phyloP scores from a whole-genome alignment of 2,888 invertebrate genomes.

The Helicoverpa assulta region DNA sequence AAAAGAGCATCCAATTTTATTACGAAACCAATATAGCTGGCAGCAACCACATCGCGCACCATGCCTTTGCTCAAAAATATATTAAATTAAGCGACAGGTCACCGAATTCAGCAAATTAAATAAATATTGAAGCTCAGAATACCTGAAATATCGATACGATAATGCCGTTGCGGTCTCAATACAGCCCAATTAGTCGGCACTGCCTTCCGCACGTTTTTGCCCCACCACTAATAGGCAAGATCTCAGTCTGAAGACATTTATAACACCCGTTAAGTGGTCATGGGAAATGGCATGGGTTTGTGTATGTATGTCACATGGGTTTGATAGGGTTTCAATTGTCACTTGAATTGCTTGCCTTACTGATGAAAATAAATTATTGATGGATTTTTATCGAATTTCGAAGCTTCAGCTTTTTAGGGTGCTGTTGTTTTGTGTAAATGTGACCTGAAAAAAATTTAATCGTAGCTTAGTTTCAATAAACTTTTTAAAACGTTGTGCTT shows the following conservation, averaged over 20 bases:
- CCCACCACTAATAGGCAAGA: slow-evolving; percentile 85
- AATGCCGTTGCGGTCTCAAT: slow-evolving; percentile 80
- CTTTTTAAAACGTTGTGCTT: too few relatives aligned
- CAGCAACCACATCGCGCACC: background rate
- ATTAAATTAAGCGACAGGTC: slow-evolving; percentile 61
- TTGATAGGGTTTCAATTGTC: slow-evolving; percentile 30
- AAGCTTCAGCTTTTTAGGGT: too few relatives aligned
- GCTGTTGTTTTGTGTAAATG: too few relatives aligned
- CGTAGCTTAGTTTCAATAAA: too few relatives aligned
- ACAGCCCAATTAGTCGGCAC: slow-evolving; percentile 85
- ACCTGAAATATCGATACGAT: slow-evolving; percentile 75
- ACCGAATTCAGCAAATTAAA: slow-evolving; percentile 62
- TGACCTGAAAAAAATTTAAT: too few relatives aligned
- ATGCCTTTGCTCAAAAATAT: slow-evolving; percentile 22
- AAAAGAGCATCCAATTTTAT: slow-evolving; percentile 17
- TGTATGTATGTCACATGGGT: slow-evolving; percentile 1
- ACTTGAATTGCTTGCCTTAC: slow-evolving; percentile 5
- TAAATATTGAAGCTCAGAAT: slow-evolving; percentile 61
- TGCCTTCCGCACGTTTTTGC: slow-evolving; percentile 88
- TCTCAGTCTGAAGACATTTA: slow-evolving; percentile 77
- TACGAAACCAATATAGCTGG: slow-evolving; percentile 9
- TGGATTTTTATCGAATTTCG: too few relatives aligned
- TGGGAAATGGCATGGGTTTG: slow-evolving; percentile 8
- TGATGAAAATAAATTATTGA: background rate
- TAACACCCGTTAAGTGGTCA: slow-evolving; percentile 57